Evolutionary conservation across 2,888 invertebrate species (phyloP).

Genomic region (Drosophila lacicola): DNA sequence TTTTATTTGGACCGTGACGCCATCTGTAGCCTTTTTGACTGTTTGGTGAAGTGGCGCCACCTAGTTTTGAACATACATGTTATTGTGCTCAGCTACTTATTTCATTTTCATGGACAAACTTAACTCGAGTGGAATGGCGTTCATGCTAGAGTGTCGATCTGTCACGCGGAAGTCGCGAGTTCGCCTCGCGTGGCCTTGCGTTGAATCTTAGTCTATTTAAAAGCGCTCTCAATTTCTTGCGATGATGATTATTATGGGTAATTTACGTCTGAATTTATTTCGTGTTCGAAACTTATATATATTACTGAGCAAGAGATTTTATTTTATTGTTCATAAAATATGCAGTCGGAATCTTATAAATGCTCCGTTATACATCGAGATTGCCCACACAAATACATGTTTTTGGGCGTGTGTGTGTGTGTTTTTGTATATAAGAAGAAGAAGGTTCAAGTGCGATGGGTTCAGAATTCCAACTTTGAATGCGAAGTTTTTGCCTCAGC

Average conservation of each 20-base stretch:
- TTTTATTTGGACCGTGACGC: not conserved
- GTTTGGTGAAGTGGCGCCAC: not conserved
- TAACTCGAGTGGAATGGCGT: slow-evolving; percentile 27
- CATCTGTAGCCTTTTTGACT: slow-evolving; percentile 19
- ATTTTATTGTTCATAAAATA: not conserved
- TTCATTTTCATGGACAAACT: accelerated
- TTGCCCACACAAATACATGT: too few species aligned
- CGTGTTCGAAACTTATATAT: slow-evolving; percentile 65
- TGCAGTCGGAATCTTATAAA: too few species aligned
- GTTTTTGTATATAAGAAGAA: too few species aligned
- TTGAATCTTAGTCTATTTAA: too few species aligned
- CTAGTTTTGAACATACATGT: not conserved
- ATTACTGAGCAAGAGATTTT: slow-evolving; percentile 78
- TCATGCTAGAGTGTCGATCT: slow-evolving; percentile 7
- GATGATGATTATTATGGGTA: slow-evolving; percentile 83
- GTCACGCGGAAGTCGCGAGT: slow-evolving; percentile 9
- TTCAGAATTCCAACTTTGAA: too few species aligned
- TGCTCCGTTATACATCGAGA: too few species aligned
- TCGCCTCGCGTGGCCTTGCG: slow-evolving; percentile 16
- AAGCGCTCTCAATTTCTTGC: slow-evolving; percentile 61
- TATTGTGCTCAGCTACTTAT: accelerated
- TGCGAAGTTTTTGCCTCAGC: too few species aligned
- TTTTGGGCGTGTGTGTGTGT: too few species aligned
- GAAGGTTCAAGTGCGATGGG: too few species aligned
- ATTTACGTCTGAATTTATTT: slow-evolving; percentile 84